phyloP scores from a whole-genome alignment of 1,140 invertebrate genomes.

The Lepidurus arcticus region DNA sequence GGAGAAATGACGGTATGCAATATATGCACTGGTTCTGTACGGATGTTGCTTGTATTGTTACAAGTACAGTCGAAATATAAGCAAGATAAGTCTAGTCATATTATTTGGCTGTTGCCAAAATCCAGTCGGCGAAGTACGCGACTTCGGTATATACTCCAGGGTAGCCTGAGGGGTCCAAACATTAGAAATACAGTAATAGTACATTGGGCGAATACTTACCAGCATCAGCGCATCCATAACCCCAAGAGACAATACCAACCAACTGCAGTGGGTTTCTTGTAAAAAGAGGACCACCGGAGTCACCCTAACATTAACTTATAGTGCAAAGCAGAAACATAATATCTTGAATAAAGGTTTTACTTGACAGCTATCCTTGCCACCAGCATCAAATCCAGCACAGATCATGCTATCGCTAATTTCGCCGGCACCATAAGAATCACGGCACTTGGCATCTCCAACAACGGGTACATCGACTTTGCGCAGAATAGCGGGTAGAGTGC shows the following conservation, averaged over 20 bases:
- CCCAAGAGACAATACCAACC: constrained; percentile 38
- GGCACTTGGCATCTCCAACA: constrained; percentile 40
- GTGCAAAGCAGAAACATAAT: neutral
- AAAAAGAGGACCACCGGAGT: constrained; percentile 38
- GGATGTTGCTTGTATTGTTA: too few relatives aligned
- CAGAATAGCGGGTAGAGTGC: constrained; percentile 35
- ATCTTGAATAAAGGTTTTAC: constrained; percentile 34
- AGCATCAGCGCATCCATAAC: constrained; percentile 36
- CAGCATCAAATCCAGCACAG: constrained; percentile 42
- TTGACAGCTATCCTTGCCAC: constrained; percentile 46
- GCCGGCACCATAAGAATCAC: constrained; percentile 38
- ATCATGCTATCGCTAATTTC: constrained; percentile 41
- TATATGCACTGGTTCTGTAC: too few relatives aligned
- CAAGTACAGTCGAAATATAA: too few relatives aligned
- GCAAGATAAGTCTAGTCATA: too few relatives aligned
- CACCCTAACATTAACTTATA: constrained; percentile 37
- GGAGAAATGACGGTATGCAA: too few relatives aligned
- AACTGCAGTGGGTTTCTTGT: constrained; percentile 22
- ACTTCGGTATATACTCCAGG: constrained; percentile 48
- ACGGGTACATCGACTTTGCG: constrained; percentile 42
- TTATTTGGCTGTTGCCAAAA: constrained; percentile 24
- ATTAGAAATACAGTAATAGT: neutral
- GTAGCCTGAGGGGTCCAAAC: constrained; percentile 33
- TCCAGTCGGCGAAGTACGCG: constrained; percentile 42
- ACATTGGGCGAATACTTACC: neutral